phyloP scores from a whole-genome alignment of 2,113 vertebrate species.

The Todiramphus chloris region DNA sequence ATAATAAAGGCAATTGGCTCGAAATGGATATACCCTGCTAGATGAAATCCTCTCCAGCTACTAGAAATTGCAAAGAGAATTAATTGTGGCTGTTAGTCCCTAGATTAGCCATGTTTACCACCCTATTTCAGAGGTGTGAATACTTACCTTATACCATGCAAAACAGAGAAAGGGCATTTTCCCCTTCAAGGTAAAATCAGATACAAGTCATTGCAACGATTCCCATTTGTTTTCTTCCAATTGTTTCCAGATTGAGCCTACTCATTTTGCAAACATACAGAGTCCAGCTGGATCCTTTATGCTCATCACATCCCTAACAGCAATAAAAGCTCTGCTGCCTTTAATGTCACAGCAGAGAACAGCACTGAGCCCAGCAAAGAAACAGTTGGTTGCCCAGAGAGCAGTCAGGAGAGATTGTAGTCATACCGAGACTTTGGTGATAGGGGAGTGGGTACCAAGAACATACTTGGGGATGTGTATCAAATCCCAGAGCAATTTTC shows the following conservation, averaged over 20 bases:
- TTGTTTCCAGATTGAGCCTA: not conserved
- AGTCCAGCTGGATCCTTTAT: not conserved
- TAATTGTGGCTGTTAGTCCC: not conserved
- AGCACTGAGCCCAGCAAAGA: not conserved
- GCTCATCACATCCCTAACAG: not conserved
- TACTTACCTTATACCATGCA: not conserved
- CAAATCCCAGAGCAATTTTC: not conserved
- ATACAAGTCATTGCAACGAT: not conserved
- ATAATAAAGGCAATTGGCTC: slow-evolving; percentile 52
- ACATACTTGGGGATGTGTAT: no score
- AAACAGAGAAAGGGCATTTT: not conserved
- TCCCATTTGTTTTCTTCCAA: not conserved
- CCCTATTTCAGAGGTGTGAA: not conserved
- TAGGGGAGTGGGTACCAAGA: not conserved
- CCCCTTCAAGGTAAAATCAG: not conserved
- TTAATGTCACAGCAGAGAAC: not conserved
- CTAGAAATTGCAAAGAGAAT: slow-evolving; percentile 23
- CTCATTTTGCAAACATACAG: not conserved
- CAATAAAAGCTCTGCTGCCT: slow-evolving; percentile 6
- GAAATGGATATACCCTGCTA: not conserved
- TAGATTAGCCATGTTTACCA: not conserved
- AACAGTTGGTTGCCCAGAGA: not conserved
- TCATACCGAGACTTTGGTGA: not conserved
- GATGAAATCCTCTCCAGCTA: slow-evolving; percentile 3
- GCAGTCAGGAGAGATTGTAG: not conserved